Evolutionary conservation across 2,888 invertebrate genomes (phyloP).

Genomic region (Phortica magna): DNA sequence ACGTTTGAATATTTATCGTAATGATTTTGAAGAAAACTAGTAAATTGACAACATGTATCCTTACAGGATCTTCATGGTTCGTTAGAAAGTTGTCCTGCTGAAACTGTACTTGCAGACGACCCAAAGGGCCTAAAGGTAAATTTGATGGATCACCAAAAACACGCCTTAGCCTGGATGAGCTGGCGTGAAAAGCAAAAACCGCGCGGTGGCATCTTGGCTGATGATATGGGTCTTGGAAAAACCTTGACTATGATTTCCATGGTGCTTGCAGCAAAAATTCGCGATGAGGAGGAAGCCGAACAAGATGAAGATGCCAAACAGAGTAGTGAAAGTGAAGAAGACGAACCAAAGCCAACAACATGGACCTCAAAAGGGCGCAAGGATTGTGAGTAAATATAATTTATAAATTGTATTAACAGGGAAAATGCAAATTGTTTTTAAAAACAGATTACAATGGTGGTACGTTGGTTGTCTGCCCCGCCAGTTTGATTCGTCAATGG

Average conservation of each 20-base stretch:
- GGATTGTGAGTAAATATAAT: conserved; percentile 62
- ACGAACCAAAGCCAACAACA: conserved; percentile 47
- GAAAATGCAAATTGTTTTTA: too few species aligned
- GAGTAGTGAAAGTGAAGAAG: conserved; percentile 57
- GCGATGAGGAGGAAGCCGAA: conserved; percentile 70
- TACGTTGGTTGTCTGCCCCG: conserved; percentile 94
- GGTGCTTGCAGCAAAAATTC: conserved; percentile 81
- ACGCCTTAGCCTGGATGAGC: conserved; percentile 91
- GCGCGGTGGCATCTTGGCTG: conserved; percentile 91
- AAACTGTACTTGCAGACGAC: conserved; percentile 80
- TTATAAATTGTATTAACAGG: too few species aligned
- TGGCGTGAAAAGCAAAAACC: conserved; percentile 95
- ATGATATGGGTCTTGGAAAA: conserved; percentile 81
- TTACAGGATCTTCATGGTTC: conserved; percentile 83
- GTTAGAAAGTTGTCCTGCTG: conserved; percentile 83
- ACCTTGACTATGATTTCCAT: conserved; percentile 90
- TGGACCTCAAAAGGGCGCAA: conserved; percentile 74
- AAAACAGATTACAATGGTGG: conserved; percentile 81
- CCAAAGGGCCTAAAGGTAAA: conserved; percentile 83
- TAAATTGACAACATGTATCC: background rate
- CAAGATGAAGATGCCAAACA: conserved; percentile 55
- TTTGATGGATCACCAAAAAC: conserved; percentile 90
- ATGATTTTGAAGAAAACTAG: background rate
- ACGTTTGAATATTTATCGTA: conserved; percentile 14
- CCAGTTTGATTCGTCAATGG: conserved; percentile 95